A percentile compares a stretch with the other conserved stretches of the same genome.
Conservation (phyloP, 2,888 invertebrate genomes). For the Meta bourneti region DNA sequence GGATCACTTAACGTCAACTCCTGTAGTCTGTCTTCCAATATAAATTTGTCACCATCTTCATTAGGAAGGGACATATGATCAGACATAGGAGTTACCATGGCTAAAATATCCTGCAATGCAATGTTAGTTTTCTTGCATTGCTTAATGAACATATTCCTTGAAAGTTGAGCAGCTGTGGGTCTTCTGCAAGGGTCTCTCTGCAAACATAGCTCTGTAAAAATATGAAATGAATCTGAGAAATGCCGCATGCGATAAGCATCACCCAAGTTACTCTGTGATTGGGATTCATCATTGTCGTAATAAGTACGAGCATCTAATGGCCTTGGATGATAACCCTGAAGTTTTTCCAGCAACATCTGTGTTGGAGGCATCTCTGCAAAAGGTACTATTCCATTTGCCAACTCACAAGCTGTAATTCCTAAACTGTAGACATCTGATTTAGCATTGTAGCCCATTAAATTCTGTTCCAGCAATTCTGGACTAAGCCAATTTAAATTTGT, state of each 20-base stretch:
- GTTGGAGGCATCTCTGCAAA: conserved; percentile 92
- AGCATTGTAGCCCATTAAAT: conserved; percentile 91
- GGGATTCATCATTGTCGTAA: conserved; percentile 77
- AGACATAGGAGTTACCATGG: conserved; percentile 70
- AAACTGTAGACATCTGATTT: conserved; percentile 95
- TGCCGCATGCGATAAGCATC: conserved; percentile 81
- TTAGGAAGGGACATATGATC: conserved; percentile 57
- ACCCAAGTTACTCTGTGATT: conserved; percentile 72
- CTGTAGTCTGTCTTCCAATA: conserved; percentile 58
- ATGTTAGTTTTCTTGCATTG: conserved; percentile 77
- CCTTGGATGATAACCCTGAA: conserved; percentile 85
- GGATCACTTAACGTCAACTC: conserved; percentile 61
- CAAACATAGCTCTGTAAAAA: conserved; percentile 87
- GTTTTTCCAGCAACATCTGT: conserved; percentile 94
- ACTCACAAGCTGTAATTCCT: conserved; percentile 92
- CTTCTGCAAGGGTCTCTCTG: conserved; percentile 86
- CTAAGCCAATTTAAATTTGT: conserved; percentile 93
- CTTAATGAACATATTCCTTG: conserved; percentile 89
- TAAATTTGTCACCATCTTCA: conserved; percentile 43
- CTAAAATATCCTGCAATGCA: conserved; percentile 69
- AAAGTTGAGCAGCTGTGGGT: conserved; percentile 86
- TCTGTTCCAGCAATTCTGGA: conserved; percentile 94
- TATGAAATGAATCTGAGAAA: conserved; percentile 89
- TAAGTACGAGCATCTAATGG: conserved; percentile 79
- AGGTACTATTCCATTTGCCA: conserved; percentile 93